Evolutionary conservation across 2,113 vertebrate genomes (phyloP), one percentile per base, ranked within the genome.

Genomic region (Macroglossus sobrinus): DNA sequence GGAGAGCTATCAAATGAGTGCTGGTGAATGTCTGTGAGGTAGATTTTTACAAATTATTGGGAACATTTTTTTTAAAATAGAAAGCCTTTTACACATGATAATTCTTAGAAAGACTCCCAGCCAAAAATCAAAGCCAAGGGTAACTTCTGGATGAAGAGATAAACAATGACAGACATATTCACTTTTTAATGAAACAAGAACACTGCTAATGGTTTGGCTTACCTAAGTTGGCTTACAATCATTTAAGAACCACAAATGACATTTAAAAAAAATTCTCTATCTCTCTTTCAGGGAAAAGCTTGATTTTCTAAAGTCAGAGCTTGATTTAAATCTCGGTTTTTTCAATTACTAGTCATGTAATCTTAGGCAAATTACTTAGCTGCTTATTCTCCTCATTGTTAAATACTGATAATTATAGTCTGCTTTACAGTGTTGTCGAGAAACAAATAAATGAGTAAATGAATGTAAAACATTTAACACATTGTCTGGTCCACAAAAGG

Each of bases 371-470:
- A 89, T 89, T 71, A 45, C 82, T 84, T 53, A 66, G 63, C 68
- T 66, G 85, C 64, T 66, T 35, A 45, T 63, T 94, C 14, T 93
- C 78, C 80, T 96, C 47, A 55, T 59, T 93, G 45, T 79, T 95
- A 91, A 82, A 74, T 85, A 57, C 18, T 59, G 63, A 22, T 47
- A 68, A 94, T 71, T 82, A 86, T n/a, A 71, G 55, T 61, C 57
- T 85, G 66, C 43, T 47, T 90, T 30, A 45, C 18, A 43, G n/a
- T 38, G 24, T 57, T 84, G 12, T 35, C 82, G 57, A 92, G 74
- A 40, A 75, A 95, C 89, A 61, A 91, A 88, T 66, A 68, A 97
- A 94, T 21, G 40, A 91, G 15, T 91, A 91, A 82, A 89, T 93
- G 38, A 95, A 72, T 16, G 15, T 43, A 69, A 93, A 89, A 71